Percentiles rank a stretch among this genome's conserved stretches.
Evolutionary conservation across 2,113 vertebrate genomes (phyloP).

Genomic region (Ictalurus punctatus): DNA sequence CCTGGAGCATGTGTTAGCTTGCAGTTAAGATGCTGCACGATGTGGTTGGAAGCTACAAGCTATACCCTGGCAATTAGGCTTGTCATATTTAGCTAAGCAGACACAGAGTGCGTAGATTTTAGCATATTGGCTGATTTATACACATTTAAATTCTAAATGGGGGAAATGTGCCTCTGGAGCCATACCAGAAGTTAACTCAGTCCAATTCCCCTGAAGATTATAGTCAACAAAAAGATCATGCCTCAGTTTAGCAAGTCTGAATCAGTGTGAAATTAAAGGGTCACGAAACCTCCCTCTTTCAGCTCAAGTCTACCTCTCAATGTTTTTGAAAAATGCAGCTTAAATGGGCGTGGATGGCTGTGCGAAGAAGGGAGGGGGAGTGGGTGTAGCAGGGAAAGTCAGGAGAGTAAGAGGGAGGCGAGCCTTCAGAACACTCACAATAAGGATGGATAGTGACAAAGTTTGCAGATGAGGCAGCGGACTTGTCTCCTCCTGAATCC

Average conservation of each 20-base stretch:
- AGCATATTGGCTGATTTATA: neutral
- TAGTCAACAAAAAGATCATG: neutral
- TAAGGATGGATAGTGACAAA: too few species aligned
- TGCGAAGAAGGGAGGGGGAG: too few species aligned
- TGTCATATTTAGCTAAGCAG: neutral
- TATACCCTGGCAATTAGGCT: neutral
- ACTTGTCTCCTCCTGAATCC: too few species aligned
- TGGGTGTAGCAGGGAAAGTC: too few species aligned
- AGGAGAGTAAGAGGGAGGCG: too few species aligned
- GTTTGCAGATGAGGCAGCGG: too few species aligned
- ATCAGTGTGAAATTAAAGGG: neutral
- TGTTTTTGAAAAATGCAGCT: too few species aligned
- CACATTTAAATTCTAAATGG: neutral
- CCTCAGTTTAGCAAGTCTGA: neutral
- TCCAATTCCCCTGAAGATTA: neutral
- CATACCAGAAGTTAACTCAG: neutral
- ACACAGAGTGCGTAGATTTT: neutral
- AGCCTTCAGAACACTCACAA: too few species aligned
- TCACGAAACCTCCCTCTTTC: too few species aligned
- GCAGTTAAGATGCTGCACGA: neutral
- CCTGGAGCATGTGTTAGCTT: neutral
- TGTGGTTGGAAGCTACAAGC: neutral
- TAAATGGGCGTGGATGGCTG: too few species aligned
- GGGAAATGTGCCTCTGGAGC: neutral
- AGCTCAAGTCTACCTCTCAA: too few species aligned